Evolutionary conservation across 2,888 invertebrate species (phyloP).

Genomic region (Scotopteryx bipunctaria): DNA sequence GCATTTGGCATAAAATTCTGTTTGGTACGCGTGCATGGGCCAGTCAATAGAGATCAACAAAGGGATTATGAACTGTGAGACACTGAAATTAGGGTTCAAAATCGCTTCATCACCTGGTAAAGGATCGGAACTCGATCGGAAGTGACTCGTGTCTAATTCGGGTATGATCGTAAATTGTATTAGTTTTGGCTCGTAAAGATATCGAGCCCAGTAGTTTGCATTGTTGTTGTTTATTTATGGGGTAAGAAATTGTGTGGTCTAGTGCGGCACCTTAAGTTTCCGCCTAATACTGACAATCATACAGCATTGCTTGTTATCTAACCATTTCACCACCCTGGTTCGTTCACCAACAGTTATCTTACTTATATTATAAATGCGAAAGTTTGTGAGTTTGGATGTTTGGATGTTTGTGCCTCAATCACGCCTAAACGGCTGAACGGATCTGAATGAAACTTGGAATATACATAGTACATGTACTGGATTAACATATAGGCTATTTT

Average conservation of each 20-base stretch:
- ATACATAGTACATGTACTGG: too few relatives aligned
- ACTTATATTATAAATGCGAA: too few relatives aligned
- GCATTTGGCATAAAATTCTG: not conserved
- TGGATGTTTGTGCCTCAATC: too few relatives aligned
- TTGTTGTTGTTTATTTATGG: slow-evolving; percentile 27
- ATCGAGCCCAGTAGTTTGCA: slow-evolving; percentile 50
- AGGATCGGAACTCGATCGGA: slow-evolving; percentile 14
- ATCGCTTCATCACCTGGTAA: not conserved
- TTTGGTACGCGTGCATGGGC: not conserved
- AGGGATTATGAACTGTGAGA: not conserved
- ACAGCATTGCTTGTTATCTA: too few relatives aligned
- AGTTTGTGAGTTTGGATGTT: too few relatives aligned
- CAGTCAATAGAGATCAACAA: not conserved
- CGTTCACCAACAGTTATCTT: too few relatives aligned
- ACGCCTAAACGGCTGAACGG: too few relatives aligned
- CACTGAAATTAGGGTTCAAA: not conserved
- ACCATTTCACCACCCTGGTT: too few relatives aligned
- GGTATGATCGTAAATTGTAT: slow-evolving; percentile 55
- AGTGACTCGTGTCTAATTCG: slow-evolving; percentile 30
- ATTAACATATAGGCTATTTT: too few relatives aligned
- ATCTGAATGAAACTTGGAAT: too few relatives aligned
- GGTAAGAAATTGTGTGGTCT: slow-evolving; percentile 12
- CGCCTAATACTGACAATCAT: too few relatives aligned
- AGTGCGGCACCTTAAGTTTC: too few relatives aligned
- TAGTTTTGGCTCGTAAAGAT: slow-evolving; percentile 73